Evolutionary conservation across 2,888 invertebrate genomes (phyloP), one percentile per base, ranked within the genome.

Genomic region (Ernsta delagoae): DNA sequence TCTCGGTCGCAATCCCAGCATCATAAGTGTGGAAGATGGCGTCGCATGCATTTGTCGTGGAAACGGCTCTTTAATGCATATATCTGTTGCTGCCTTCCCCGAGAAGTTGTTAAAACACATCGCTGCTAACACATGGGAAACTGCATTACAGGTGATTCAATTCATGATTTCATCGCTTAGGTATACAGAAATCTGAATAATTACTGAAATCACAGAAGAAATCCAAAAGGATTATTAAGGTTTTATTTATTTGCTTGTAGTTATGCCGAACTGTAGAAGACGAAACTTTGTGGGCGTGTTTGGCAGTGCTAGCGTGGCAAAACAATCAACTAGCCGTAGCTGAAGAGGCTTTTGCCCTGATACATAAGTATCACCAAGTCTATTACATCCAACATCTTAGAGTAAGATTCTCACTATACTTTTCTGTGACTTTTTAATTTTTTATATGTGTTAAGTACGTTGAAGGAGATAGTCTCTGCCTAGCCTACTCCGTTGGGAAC

Each of bases 261-360:
- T 83, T 94, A 1, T 94, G 94, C 74, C 88, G 94, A 4, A 91
- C 92, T 3, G 91, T 93, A 1, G 93, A 94, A 81, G 92, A 94
- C 71, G 90, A 91, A 72, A 95, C 95, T n/a, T 90, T 99, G 12
- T 99, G 99, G 99, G 97, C 98, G 0, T 98, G 98, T 75, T 93
- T 99, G 75, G 99, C 99, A 0, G 98, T 98, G 0, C 94, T 99
- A 84, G 96, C 99, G 0, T 97, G 97, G 70, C 96, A 97, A 75
- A 96, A 96, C 72, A 96, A 97, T 83, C 97, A 99, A 78, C 88
- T 98, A 65, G 95, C 96, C 70, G 96, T 98, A 5, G 98, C 99
- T 12, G 99, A 99, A 91, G 97, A 99, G 82, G 98, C 99, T 0
- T 99, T 98, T 85, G 97, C 98, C 4, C 79, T 90, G 2, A 93